Percentiles rank a stretch among this genome's conserved stretches.
Conservation (phyloP, 2,888 invertebrate species). For the Epistrophe eligans region DNA sequence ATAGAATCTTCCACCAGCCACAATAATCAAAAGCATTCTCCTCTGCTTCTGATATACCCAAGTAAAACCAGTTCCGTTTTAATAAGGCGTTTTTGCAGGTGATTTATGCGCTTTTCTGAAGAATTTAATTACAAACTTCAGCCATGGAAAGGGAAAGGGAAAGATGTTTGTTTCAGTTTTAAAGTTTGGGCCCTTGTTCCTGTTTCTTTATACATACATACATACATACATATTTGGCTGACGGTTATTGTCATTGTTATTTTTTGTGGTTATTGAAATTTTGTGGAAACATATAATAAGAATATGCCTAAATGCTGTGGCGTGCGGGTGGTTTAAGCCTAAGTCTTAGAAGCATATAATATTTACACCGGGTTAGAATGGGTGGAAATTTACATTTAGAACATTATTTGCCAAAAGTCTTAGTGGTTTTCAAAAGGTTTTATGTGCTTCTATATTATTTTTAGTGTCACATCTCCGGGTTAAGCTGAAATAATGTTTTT, state of each 20-base stretch:
- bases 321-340: constrained; percentile 10
- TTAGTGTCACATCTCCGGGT: constrained; percentile 13
- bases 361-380: constrained; percentile 27
- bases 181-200: constrained; percentile 24
- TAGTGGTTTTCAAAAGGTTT: constrained; percentile 23
- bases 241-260: constrained; percentile 40
- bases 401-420: constrained; percentile 55
- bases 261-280: constrained; percentile 73
- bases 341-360: constrained; percentile 38
- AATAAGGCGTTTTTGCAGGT: constrained; percentile 71
- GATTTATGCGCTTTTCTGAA: constrained; percentile 71
- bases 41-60: constrained; percentile 1
- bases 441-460: constrained; percentile 21
- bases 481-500: constrained; percentile 1
- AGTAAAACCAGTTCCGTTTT: constrained; percentile 64
- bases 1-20: not conserved
- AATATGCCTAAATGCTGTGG: constrained; percentile 23
- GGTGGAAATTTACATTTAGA: constrained; percentile 71
- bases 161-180: constrained; percentile 41
- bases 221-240: not conserved
- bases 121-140: constrained; percentile 70
- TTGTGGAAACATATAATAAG: constrained; percentile 50
- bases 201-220: not conserved
- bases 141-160: not conserved
- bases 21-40: constrained; percentile 29